These are phyloP conservation scores for Polymixis lichenea DNA, from an alignment of 2,888 invertebrate species.

Conservation along the genomic window DNA sequence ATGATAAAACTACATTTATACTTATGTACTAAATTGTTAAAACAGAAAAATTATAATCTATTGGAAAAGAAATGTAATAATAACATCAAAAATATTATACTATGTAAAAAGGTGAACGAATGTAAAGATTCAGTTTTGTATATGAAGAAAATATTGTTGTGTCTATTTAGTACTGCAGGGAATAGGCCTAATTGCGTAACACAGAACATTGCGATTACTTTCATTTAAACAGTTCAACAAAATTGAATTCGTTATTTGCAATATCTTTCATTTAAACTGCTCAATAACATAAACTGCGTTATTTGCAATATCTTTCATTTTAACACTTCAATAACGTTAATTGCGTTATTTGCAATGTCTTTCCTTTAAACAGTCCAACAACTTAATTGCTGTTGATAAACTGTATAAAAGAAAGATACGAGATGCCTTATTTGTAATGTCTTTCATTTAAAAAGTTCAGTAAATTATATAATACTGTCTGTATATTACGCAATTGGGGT, in stretches of 20 bases:
- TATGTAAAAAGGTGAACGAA: neutral
- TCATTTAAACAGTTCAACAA: neutral
- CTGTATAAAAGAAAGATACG: too few species aligned
- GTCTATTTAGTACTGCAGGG: neutral
- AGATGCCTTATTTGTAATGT: neutral
- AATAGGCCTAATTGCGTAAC: neutral
- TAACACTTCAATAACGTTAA: too few species aligned
- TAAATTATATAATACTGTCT: neutral
- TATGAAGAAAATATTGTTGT: neutral
- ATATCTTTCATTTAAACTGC: neutral
- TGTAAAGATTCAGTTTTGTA: neutral
- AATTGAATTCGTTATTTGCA: neutral
- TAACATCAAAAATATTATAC: neutral
- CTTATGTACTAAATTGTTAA: conserved; percentile 21
- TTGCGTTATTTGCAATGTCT: too few species aligned
- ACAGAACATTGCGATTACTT: neutral
- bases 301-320: too few species aligned
- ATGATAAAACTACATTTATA: neutral
- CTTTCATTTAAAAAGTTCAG: neutral
- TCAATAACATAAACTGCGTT: neutral
- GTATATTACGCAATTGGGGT: neutral
- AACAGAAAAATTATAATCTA: conserved; percentile 1
- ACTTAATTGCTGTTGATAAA: too few species aligned
- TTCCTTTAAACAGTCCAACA: too few species aligned
- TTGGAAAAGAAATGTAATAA: neutral